Percentiles rank a stretch among this genome's conserved stretches.
phyloP scores from a whole-genome alignment of 30 jellyfish, hydroid and myxozoan species.

The Clytia hemisphaerica region DNA sequence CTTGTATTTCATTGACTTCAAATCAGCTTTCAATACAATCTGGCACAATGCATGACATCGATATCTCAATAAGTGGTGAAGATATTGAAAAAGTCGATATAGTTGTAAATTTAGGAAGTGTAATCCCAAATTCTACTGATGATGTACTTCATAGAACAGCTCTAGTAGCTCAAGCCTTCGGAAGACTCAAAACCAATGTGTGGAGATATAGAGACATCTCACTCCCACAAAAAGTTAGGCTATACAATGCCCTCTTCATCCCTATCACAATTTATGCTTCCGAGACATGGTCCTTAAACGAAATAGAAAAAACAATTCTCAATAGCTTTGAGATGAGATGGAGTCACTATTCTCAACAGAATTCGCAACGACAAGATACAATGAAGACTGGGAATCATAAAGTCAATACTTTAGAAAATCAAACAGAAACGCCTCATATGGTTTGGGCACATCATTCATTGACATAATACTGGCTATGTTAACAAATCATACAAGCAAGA shows the following conservation, averaged over 20 bases:
- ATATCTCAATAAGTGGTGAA: conserved; percentile 12
- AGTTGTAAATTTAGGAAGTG: conserved; percentile 28
- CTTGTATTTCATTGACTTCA: conserved; percentile 44
- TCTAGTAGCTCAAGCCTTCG: conserved; percentile 34
- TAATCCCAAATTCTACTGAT: conserved; percentile 7
- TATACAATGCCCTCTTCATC: conserved; percentile 30
- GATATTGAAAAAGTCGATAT: conserved; percentile 22
- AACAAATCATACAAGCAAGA: no score
- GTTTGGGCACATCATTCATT: conserved; percentile 17
- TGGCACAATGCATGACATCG: conserved; percentile 28
- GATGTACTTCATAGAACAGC: conserved; percentile 23
- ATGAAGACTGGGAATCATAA: background rate
- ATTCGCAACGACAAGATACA: background rate
- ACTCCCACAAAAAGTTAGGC: conserved; percentile 3
- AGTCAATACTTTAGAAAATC: background rate
- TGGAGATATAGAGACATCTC: conserved; percentile 15
- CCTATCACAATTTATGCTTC: conserved; percentile 40
- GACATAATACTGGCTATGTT: background rate
- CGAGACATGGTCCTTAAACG: conserved; percentile 26
- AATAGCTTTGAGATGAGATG: conserved; percentile 32
- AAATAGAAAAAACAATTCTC: no score
- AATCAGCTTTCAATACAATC: conserved; percentile 41
- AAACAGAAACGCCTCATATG: conserved; percentile 7
- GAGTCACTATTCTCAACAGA: conserved; percentile 1
- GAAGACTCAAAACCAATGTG: conserved; percentile 9